Conservation (phyloP, 2,797 vertebrate species). For the Myotis vivesi region DNA sequence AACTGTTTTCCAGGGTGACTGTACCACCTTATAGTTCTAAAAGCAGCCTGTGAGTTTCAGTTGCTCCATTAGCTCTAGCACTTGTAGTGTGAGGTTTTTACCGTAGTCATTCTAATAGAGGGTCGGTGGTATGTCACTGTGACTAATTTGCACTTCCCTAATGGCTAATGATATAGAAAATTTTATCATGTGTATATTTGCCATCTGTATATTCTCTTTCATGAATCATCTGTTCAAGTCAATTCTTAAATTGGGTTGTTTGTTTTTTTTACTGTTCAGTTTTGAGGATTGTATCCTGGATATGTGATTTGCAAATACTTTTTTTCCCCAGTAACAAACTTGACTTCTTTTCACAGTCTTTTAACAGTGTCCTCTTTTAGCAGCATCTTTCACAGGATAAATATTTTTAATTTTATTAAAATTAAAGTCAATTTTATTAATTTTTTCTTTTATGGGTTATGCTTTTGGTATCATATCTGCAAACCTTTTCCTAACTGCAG, state of each 20-base stretch:
- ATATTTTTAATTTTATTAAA: not conserved
- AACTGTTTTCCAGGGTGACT: not conserved
- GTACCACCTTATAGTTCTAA: not conserved
- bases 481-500: not conserved
- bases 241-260: not conserved
- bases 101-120: not conserved
- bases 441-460: not conserved
- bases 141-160: not conserved
- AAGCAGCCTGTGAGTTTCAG: not conserved
- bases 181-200: not conserved
- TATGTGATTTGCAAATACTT: not conserved
- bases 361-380: not conserved
- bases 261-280: not conserved
- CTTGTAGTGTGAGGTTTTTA: not conserved
- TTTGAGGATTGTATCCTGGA: not conserved
- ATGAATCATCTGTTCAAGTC: not conserved
- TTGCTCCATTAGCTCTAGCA: accelerated
- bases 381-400: not conserved
- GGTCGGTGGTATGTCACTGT: accelerated
- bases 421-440: not conserved
- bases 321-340: not conserved
- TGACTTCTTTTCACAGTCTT: not conserved
- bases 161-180: not conserved
- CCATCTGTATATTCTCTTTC: not conserved
- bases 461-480: not conserved